These are phyloP conservation scores for Lycocerus yunnanus DNA, from an alignment of 2,888 invertebrate genomes.

Conservation along the genomic window DNA sequence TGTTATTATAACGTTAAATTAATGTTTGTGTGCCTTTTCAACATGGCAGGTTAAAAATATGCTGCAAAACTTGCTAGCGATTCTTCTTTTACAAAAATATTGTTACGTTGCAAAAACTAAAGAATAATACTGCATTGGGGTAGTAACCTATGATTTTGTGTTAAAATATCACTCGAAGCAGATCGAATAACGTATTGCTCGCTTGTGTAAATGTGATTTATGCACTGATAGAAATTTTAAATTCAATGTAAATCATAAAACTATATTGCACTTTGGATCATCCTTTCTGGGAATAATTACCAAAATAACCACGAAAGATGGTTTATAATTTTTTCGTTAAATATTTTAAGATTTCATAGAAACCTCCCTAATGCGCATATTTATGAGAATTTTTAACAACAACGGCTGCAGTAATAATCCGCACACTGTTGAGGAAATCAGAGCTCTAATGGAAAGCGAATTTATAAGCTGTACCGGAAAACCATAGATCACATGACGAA, in stretches of 20 bases:
- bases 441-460: neutral
- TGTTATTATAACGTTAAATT: neutral
- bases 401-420: neutral
- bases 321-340: neutral
- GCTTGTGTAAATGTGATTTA: neutral
- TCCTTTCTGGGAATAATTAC: neutral
- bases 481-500: neutral
- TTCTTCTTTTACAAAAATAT: neutral
- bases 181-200: neutral
- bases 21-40: neutral
- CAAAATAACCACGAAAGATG: no score
- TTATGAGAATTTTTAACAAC: neutral
- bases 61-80: neutral
- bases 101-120: neutral
- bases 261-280: neutral
- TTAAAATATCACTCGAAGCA: neutral
- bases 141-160: neutral
- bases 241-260: neutral
- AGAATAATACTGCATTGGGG: neutral
- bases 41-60: neutral
- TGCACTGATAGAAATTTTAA: neutral
- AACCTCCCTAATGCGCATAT: neutral
- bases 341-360: neutral
- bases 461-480: neutral
- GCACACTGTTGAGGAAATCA: neutral